Evolutionary conservation across 2,113 vertebrate genomes (phyloP), one percentile per base, ranked within the genome.

Genomic region (Herpailurus yagouaroundi): DNA sequence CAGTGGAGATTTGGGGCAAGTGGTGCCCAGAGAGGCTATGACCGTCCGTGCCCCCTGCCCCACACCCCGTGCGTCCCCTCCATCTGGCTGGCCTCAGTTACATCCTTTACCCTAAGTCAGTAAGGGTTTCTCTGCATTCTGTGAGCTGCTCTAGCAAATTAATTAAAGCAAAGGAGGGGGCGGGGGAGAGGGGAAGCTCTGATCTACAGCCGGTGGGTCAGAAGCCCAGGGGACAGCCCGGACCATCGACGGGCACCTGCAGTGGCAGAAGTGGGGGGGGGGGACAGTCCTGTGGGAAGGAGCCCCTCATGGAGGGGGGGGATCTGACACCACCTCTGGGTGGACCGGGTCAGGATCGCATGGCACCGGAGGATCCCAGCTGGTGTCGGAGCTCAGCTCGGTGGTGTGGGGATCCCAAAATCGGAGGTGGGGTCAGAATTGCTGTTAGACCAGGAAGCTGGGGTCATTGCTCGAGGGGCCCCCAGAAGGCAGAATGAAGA

Each of bases 291-390:
- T 41, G n/a, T 7, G 36, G 73, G 48, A 68, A 48, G 0, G 4
- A 55, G 50, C 27, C 50, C 5, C 31, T 13, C 2, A 3, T 36
- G 36, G 36, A 36, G 7, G 45, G 45, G 60, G 18, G 45, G 73
- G 18, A 16, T 31, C 29, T 21, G 41, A 63, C 4, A 5, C 11
- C 41, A 11, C 29, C 41, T 60, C 25, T 2, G 14, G 55, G 16
- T 16, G 16, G 66, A 16, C 11, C 1, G 33, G 63, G 55, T 31
- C 33, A 12, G 86, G 71, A 73, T 45, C 45, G 1, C 45, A 1
- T 45, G 0, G 2, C 4, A 57, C n/a, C 18, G 8, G 21, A 11
- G n/a, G 52, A 73, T 50, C 0, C 0, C 66, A 14, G 6, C 36
- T 29, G 52, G 6, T 19, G 21, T 73, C 21, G 3, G 79, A 73